These are phyloP conservation scores for Oxytorus armatus DNA, from an alignment of 2,888 invertebrate genomes.

Conservation along the genomic window DNA sequence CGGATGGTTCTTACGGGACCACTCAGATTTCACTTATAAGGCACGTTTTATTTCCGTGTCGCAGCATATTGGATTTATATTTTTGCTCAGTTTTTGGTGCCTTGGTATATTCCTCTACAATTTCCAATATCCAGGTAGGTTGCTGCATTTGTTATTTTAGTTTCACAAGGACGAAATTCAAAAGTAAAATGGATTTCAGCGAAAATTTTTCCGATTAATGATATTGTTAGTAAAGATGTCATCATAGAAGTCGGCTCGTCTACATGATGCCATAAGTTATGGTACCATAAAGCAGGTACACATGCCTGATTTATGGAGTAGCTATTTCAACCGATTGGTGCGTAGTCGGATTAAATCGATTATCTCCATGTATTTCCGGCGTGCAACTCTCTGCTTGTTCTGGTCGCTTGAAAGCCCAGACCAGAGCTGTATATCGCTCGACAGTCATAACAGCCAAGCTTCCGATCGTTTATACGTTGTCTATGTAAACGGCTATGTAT, in stretches of 20 bases:
- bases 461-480: too few species aligned
- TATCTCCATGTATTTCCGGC: conserved; percentile 54
- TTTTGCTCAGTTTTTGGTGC: too few species aligned
- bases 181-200: too few species aligned
- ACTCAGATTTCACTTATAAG: neutral
- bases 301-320: conserved; percentile 60
- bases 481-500: too few species aligned
- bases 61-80: too few species aligned
- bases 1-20: neutral
- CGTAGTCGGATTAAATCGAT: conserved; percentile 65
- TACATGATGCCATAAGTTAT: conserved; percentile 1
- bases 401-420: conserved; percentile 38
- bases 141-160: too few species aligned
- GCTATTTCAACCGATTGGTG: conserved; percentile 56
- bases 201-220: conserved; percentile 3
- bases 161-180: too few species aligned
- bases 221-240: neutral
- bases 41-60: neutral
- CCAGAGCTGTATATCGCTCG: conserved; percentile 42
- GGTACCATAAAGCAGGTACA: conserved; percentile 50
- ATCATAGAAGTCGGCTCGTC: neutral
- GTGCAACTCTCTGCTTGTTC: conserved; percentile 18
- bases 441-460: conserved; percentile 49
- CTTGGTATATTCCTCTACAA: too few species aligned
- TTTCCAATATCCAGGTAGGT: too few species aligned